A percentile compares a stretch with the other conserved stretches of the same genome.
These are phyloP conservation scores for Heliconius hermathena DNA, from an alignment of 1,140 invertebrate species.

Conservation along the genomic window DNA sequence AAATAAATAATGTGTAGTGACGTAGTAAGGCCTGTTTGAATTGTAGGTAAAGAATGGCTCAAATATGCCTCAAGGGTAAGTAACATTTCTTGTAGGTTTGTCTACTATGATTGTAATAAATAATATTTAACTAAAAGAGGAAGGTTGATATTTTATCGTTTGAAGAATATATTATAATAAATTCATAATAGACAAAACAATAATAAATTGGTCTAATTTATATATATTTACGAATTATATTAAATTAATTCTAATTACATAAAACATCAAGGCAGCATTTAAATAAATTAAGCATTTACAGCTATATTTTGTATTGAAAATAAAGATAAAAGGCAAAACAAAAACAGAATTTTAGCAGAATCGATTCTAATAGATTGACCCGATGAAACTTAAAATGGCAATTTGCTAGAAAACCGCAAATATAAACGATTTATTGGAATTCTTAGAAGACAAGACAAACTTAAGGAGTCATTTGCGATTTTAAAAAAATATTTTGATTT, in stretches of 20 bases:
- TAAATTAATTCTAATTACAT: too few species aligned
- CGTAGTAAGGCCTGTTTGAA: too few species aligned
- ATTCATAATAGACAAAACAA: too few species aligned
- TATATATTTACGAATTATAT: too few species aligned
- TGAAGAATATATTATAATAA: too few species aligned
- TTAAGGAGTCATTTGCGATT: not conserved
- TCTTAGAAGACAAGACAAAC: not conserved
- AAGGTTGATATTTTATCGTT: too few species aligned
- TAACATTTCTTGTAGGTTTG: too few species aligned
- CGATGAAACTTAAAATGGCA: not conserved
- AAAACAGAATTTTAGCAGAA: not conserved
- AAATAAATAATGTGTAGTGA: not conserved
- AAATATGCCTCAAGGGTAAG: too few species aligned
- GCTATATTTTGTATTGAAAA: not conserved
- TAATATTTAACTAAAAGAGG: too few species aligned
- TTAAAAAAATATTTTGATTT: conserved; percentile 14
- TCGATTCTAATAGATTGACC: not conserved
- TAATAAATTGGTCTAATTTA: too few species aligned
- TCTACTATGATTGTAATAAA: too few species aligned
- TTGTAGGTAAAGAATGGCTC: too few species aligned
- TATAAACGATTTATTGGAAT: not conserved
- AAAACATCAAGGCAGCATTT: not conserved
- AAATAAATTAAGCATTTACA: not conserved
- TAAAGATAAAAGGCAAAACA: not conserved
- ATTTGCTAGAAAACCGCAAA: conserved; percentile 7